Evolutionary conservation across 2,113 vertebrate genomes (phyloP), one percentile per base, ranked within the genome.

Genomic region (Cyphotilapia sp.): DNA sequence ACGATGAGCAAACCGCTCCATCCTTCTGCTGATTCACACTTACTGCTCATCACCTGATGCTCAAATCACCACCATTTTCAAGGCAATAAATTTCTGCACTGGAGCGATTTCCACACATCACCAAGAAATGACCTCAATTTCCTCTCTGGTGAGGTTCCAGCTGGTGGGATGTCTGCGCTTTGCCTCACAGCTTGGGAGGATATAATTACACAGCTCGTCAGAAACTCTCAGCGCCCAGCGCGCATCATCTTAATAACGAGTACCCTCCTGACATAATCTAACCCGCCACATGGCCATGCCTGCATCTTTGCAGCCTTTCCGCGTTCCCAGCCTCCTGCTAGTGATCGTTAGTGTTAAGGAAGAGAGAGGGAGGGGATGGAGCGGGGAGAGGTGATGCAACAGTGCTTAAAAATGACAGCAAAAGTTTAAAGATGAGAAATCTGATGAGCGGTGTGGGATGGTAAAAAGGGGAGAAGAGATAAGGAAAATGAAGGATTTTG

Each of bases 201-300:
- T 80, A 78, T 78, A 78, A 84, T 90, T 88, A 86, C 88, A 80
- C 78, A 69, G 83, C 76, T 86, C 45, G 14, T 82, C 85, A 76
- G 69, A 85, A 82, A 54, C 87, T 71, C 69, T 80, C 56, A 42
- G 88, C 84, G 3, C 78, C n/a, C n/a, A 86, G 85, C 13, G 38
- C 35, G 53, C 85, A 54, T 81, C 19, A 53, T 90, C 80, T 88
- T 85, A 89, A 91, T 91, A 85, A 93, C 16, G 81, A 90, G 90
- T 86, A 81, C 86, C 87, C 80, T 29, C 7, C 9, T 85, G 84
- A 91, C 83, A 82, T 92, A 91, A 93, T 90, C 90, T 82, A 83
- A 83, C 35, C 38, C 24, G 54, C 82, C 91, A 92, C 93, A 89
- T 84, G 85, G 86, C 87, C 17, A 13, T 19, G 57, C 82, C 91